Base-by-base conservation (phyloP, 2,888 invertebrate genomes). In the Meganola albula region DNA sequence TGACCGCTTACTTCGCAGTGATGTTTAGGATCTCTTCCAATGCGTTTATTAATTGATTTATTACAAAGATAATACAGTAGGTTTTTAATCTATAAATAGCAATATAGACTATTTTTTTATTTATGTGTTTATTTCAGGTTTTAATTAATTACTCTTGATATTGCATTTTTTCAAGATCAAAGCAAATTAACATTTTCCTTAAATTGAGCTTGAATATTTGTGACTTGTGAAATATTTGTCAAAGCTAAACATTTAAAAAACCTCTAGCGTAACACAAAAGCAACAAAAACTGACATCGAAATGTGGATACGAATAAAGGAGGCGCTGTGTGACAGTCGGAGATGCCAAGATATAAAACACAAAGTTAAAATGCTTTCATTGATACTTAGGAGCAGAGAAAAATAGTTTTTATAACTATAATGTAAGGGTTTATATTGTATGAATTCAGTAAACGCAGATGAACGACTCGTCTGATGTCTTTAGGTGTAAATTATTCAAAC, bases 401-500 rank as follows among this genome's bases (percentile, higher is more conserved):
- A 52, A 10, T 47, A 36, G 30, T 26, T 48, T 49, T 53, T 71
- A 12, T 0, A 0, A 1, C 1, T 13, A 27, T 2, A 2, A 1
- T n/a, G 53, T 63, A 70, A 59, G 40, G 39, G 28, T 24, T 10
- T 10, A 9, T 8, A 7, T 21, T 27, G 31, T 34, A 1, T n/a
- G 32, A n/a, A 28, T 14, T 22, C 5, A 16, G 9, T 8, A 27
- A 10, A 20, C 11, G 46, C 58, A 58, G 37, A 55, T 58, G 61
- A 61, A 56, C 51, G 57, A 61, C 58, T 59, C 63, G 69, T 67
- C 64, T 58, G 55, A 67, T 68, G 73, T 73, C 74, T 77, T 74
- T 74, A 76, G 74, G 76, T 77, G 80, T 82, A 79, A 82, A 83
- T 82, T 78, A 83, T 83, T 82, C 76, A 83, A 73, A 75, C 62